These are phyloP conservation scores for Lapara coniferarum DNA, from an alignment of 2,888 invertebrate species.

Conservation along the genomic window DNA sequence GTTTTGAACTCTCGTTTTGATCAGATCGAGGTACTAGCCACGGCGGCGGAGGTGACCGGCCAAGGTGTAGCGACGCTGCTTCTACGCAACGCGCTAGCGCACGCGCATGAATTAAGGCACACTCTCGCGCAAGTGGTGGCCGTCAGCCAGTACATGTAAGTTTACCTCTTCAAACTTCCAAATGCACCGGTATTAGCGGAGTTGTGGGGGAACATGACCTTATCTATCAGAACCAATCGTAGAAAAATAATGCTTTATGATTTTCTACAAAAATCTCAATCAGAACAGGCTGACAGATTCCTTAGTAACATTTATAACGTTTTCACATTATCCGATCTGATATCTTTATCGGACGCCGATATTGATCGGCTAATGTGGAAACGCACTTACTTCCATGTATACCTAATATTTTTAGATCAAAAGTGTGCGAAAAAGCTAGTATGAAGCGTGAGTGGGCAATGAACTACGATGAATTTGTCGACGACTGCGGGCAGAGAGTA, in stretches of 20 bases:
- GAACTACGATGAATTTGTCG: slow-evolving; percentile 78
- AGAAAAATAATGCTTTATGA: too few species aligned
- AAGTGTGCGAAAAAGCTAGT: slow-evolving; percentile 74
- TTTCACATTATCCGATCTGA: too few species aligned
- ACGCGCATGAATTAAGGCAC: slow-evolving; percentile 74
- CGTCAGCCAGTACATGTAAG: slow-evolving; percentile 75
- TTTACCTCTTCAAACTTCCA: slow-evolving; percentile 6
- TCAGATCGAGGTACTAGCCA: slow-evolving; percentile 78
- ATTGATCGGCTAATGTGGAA: too few species aligned
- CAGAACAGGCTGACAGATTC: too few species aligned
- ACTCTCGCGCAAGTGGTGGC: slow-evolving; percentile 75
- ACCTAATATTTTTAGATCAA: slow-evolving; percentile 59
- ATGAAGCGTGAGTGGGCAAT: slow-evolving; percentile 79
- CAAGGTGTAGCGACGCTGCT: slow-evolving; percentile 75
- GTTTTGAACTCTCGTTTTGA: too few species aligned
- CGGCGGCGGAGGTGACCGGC: slow-evolving; percentile 70
- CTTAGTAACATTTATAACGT: too few species aligned
- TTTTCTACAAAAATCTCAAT: too few species aligned
- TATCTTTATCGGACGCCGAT: too few species aligned
- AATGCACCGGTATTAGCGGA: not conserved
- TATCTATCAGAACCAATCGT: too few species aligned
- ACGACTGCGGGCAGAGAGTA: slow-evolving; percentile 70
- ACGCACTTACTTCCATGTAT: not conserved
- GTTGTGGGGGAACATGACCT: too few species aligned
- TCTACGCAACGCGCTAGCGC: slow-evolving; percentile 58